Evolutionary conservation across 2,113 vertebrate species (phyloP), one percentile per base, ranked within the genome.

Genomic region (Chrysochloris asiatica): DNA sequence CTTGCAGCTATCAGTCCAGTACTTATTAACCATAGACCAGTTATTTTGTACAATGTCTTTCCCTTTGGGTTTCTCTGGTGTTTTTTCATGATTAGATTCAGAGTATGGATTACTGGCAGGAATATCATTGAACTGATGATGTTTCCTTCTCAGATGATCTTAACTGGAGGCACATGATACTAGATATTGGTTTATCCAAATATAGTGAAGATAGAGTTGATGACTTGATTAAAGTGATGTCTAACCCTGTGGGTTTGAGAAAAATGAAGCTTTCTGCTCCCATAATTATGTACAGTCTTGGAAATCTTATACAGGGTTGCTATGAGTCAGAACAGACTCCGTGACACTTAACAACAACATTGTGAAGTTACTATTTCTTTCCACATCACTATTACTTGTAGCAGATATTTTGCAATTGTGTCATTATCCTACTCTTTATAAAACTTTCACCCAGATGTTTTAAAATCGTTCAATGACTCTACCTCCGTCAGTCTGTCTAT

Each of bases 41-140:
- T 72, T 73, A 24, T 78, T 26, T 86, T 72, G 8, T 38, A 90
- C 59, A 92, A 30, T 24, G 13, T 59, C 61, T 89, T 89, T 89
- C 36, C n/a, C 0, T 82, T 26, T 89, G 48, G n/a, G 4, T 59
- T 88, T 76, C 30, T 30, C 45, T 78, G 73, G 47, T 76, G 14
- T 69, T 88, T 93, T 41, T 6, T 85, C 86, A 36, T 52, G 36
- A 72, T 52, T 33, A 67, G 79, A 88, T 50, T 90, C 5, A 38
- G 7, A 19, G 26, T 76, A 38, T 61, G n/a, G 41, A 65, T 67
- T 72, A 77, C 59, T 7, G 71, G 26, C 63, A 92, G 50, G 50
- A 76, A 38, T 72, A 24, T 87, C 77, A 59, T 14, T 41, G 36
- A 69, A 83, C 6, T 48, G 4, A 43, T 56, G 72, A 8, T 81